Evolutionary conservation across 53 echinoderm and acorn worm species (phyloP).

Genomic region (Stichopus horrens): DNA sequence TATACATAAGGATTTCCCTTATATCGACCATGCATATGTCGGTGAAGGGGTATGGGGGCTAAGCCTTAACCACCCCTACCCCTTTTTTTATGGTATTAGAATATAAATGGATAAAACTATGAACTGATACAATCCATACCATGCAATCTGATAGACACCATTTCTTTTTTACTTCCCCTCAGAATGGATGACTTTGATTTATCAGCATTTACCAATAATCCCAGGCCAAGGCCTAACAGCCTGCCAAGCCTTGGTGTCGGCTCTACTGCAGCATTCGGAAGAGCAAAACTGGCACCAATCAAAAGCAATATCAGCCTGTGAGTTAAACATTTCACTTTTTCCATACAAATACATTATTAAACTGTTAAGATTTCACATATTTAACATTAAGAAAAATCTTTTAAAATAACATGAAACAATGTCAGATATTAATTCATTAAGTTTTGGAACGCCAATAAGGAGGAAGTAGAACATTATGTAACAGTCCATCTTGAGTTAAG

Average conservation of each 20-base stretch:
- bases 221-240: slow-evolving; percentile 8
- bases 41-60: too few species aligned
- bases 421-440: too few species aligned
- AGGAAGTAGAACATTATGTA: too few species aligned
- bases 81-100: too few species aligned
- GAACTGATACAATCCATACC: too few species aligned
- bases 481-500: too few species aligned
- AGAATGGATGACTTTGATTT: not conserved
- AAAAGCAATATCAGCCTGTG: slow-evolving; percentile 10
- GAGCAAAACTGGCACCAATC: slow-evolving; percentile 26
- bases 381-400: not conserved
- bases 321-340: not conserved
- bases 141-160: not conserved
- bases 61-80: too few species aligned
- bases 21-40: too few species aligned
- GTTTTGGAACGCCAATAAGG: too few species aligned
- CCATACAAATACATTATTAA: not conserved
- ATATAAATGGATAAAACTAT: too few species aligned
- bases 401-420: too few species aligned
- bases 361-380: not conserved
- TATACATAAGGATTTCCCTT: too few species aligned
- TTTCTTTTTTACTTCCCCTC: not conserved
- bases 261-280: slow-evolving; percentile 6
- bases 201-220: not conserved
- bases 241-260: not conserved